phyloP scores from a whole-genome alignment of 2,797 vertebrate genomes.

The Protonibea diacanthus region DNA sequence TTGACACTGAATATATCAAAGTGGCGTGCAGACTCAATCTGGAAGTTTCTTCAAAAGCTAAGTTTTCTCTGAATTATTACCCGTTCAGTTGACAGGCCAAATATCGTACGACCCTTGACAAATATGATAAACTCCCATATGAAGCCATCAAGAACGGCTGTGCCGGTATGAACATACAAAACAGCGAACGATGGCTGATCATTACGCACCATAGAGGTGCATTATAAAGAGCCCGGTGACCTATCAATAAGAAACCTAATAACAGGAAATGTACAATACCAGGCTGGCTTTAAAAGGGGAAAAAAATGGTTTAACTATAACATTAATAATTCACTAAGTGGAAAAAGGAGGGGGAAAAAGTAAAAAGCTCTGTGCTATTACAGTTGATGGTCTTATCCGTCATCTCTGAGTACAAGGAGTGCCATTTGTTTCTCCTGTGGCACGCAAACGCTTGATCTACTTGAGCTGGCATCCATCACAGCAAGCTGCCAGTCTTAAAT shows the following conservation, averaged over 20 bases:
- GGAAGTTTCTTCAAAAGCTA: constrained; percentile 15
- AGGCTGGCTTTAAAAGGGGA: constrained; percentile 32
- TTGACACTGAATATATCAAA: constrained; percentile 42
- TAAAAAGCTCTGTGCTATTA: constrained; percentile 44
- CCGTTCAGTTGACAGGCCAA: constrained; percentile 4
- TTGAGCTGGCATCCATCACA: constrained; percentile 65
- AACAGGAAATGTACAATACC: constrained; percentile 19
- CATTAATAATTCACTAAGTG: constrained; percentile 60
- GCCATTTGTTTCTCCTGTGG: constrained; percentile 64
- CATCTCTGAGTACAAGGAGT: constrained; percentile 44
- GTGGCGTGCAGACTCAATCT: constrained; percentile 22
- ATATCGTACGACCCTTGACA: neutral
- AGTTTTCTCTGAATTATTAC: constrained; percentile 17
- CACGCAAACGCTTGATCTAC: constrained; percentile 59
- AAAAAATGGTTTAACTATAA: constrained; percentile 20
- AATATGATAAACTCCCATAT: constrained; percentile 1
- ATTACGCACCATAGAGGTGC: neutral
- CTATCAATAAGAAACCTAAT: constrained; percentile 35
- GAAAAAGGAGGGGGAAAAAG: constrained; percentile 16
- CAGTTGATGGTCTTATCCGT: constrained; percentile 57
- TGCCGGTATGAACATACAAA: constrained; percentile 14
- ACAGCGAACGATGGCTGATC: constrained; percentile 8
- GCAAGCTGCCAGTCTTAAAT: constrained; percentile 57
- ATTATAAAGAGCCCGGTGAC: constrained; percentile 17
- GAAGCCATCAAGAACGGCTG: constrained; percentile 16